phyloP scores from a whole-genome alignment of 2,797 vertebrate genomes.

The Anabacerthia variegaticeps region DNA sequence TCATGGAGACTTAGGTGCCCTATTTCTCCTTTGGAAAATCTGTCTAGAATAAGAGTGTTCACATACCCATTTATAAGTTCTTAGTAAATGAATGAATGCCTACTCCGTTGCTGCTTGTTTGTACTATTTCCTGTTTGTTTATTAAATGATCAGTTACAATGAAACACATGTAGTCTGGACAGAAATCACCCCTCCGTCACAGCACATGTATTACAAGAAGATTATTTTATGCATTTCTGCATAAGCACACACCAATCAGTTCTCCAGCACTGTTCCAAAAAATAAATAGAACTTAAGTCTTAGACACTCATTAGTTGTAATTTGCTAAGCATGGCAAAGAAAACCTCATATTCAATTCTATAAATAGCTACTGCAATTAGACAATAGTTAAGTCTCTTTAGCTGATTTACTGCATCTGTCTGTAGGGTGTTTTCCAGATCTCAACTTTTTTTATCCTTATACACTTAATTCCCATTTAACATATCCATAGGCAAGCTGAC shows the following conservation, averaged over 20 bases:
- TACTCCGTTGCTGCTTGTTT: background rate
- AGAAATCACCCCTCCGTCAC: background rate
- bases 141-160: background rate
- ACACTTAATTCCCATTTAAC: background rate
- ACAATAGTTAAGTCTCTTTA: background rate
- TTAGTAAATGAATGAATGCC: background rate
- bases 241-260: background rate
- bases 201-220: background rate
- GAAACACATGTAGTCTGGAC: background rate
- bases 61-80: background rate
- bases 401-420: background rate
- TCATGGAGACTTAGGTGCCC: background rate
- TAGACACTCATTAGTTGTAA: background rate
- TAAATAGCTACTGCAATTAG: constrained; percentile 11
- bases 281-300: background rate
- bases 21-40: background rate
- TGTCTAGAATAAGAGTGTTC: background rate
- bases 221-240: constrained; percentile 19
- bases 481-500: background rate
- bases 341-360: background rate
- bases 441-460: background rate
- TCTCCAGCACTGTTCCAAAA: background rate
- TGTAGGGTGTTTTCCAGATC: background rate
- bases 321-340: background rate
- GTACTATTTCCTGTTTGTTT: constrained; percentile 3